Percentiles rank a stretch among this genome's conserved stretches.
phyloP scores from a whole-genome alignment of 1,140 invertebrate species.

The Hypsibius dujardini region DNA sequence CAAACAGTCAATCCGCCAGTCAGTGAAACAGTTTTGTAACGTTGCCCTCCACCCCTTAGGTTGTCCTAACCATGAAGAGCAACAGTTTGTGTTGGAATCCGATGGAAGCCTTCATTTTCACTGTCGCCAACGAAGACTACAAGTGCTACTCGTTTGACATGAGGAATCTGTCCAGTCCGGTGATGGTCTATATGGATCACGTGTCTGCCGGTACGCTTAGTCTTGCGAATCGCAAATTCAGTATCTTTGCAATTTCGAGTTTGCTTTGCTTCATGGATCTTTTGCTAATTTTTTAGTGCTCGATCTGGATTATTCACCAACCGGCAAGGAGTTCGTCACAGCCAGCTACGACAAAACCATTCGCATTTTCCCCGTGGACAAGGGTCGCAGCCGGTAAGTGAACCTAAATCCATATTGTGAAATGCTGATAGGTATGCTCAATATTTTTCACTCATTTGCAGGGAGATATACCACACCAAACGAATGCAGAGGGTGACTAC shows the following conservation, averaged over 20 bases:
- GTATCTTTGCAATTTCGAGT: too few relatives aligned
- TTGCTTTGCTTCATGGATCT: slow-evolving; percentile 16
- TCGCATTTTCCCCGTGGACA: slow-evolving; percentile 67
- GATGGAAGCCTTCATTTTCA: slow-evolving; percentile 90
- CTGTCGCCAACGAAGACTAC: slow-evolving; percentile 92
- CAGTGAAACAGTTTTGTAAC: too few relatives aligned
- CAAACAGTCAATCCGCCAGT: too few relatives aligned
- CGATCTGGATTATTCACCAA: slow-evolving; percentile 88
- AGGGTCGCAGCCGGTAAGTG: slow-evolving; percentile 38
- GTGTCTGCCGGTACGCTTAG: slow-evolving; percentile 49
- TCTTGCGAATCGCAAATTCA: too few relatives aligned
- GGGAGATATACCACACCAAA: slow-evolving; percentile 94
- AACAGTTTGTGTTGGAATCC: slow-evolving; percentile 94
- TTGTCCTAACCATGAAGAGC: slow-evolving; percentile 59
- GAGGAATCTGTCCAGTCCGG: slow-evolving; percentile 55
- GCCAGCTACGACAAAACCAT: slow-evolving; percentile 91
- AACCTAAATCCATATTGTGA: too few relatives aligned
- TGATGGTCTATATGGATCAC: slow-evolving; percentile 82
- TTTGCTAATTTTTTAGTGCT: slow-evolving; percentile 46
- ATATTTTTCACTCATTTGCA: too few relatives aligned
- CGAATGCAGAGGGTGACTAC: slow-evolving; percentile 85
- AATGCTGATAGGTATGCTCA: too few relatives aligned
- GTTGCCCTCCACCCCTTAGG: too few relatives aligned
- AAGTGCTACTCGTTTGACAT: slow-evolving; percentile 99
- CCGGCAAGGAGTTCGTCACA: slow-evolving; percentile 85